Percentiles rank a stretch among this genome's conserved stretches.
These are phyloP conservation scores for Lepidocyrtoides sp. DNA, from an alignment of 2,888 invertebrate species.

Conservation along the genomic window DNA sequence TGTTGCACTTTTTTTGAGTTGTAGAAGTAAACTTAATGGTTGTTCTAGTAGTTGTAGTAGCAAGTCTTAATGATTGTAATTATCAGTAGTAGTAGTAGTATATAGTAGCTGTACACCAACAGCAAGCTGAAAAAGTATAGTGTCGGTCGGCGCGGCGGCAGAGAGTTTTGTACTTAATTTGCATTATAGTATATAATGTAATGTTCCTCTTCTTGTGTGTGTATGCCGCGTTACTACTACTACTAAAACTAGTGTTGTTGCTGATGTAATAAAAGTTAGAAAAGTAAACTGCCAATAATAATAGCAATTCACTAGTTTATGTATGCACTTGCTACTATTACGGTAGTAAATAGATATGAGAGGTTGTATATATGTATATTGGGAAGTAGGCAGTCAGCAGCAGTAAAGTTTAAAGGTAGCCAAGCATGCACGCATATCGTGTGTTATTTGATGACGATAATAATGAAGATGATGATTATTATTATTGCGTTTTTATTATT, in stretches of 20 bases:
- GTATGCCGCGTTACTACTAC: not conserved
- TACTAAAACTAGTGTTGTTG: slow-evolving; percentile 16
- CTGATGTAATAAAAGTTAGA: slow-evolving; percentile 49
- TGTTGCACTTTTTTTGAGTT: slow-evolving; percentile 47
- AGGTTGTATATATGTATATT: not conserved
- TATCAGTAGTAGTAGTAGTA: slow-evolving; percentile 43
- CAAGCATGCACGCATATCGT: slow-evolving; percentile 62
- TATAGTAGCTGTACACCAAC: too few relatives aligned
- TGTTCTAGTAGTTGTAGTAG: slow-evolving; percentile 56
- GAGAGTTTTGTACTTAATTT: slow-evolving; percentile 55
- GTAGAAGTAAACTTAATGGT: slow-evolving; percentile 10
- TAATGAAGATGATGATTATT: slow-evolving; percentile 68
- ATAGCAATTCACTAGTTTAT: slow-evolving; percentile 30
- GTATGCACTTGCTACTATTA: too few relatives aligned
- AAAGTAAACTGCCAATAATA: slow-evolving; percentile 55
- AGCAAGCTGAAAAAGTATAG: not conserved
- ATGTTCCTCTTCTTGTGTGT: slow-evolving; percentile 9
- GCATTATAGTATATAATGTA: slow-evolving; percentile 6
- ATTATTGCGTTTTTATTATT: slow-evolving; percentile 77
- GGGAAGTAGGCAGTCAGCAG: not conserved
- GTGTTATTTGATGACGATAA: slow-evolving; percentile 57
- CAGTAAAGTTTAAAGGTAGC: slow-evolving; percentile 24
- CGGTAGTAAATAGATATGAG: too few relatives aligned
- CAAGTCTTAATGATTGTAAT: slow-evolving; percentile 74
- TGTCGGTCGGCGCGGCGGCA: too few relatives aligned